These are phyloP conservation scores for Fringilla coelebs DNA, from an alignment of 2,797 vertebrate species.

Conservation along the genomic window DNA sequence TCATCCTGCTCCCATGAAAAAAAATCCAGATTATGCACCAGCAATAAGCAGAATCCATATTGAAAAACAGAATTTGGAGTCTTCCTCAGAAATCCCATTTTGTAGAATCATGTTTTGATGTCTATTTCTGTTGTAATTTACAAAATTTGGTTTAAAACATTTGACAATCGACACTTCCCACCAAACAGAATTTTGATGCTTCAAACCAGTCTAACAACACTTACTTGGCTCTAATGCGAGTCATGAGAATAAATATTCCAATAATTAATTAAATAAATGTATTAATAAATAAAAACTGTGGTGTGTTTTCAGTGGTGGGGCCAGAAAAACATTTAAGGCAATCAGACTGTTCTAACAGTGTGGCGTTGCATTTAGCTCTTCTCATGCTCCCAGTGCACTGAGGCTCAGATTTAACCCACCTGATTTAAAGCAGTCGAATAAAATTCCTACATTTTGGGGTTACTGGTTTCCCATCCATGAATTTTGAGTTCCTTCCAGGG, in stretches of 20 bases:
- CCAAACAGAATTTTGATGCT: not conserved
- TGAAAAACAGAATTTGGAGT: accelerated
- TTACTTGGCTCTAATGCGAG: not conserved
- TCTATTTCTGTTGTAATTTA: not conserved
- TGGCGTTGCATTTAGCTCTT: not conserved
- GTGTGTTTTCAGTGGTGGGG: not conserved
- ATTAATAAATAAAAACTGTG: not conserved
- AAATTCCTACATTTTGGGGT: not conserved
- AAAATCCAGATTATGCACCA: not conserved
- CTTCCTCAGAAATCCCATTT: not conserved
- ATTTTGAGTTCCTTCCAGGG: not conserved
- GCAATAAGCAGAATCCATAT: not conserved
- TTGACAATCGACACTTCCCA: not conserved
- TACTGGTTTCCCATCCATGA: not conserved
- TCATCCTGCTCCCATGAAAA: not conserved
- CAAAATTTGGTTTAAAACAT: not conserved
- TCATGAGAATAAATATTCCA: not conserved
- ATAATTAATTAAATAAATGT: not conserved
- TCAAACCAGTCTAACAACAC: not conserved
- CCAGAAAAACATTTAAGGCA: not conserved
- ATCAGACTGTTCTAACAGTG: not conserved
- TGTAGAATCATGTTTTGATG: not conserved
- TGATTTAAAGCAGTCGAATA: not conserved
- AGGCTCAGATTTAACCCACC: not conserved
- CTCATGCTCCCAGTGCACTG: not conserved